Conservation (phyloP, 30 jellyfish, hydroid and myxozoan species). For the Phacellophora camtschatica region DNA sequence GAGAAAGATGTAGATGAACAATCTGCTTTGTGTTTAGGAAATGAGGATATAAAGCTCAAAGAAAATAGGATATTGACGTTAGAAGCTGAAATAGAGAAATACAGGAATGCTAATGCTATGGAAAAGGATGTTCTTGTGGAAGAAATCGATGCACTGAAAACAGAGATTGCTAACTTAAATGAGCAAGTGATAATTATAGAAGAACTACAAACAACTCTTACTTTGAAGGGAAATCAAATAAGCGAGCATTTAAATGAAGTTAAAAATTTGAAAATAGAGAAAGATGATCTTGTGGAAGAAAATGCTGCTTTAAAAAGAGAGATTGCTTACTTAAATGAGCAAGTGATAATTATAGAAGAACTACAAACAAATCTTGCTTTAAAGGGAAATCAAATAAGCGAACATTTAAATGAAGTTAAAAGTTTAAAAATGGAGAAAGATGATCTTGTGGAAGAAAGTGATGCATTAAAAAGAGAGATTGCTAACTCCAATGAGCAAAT, state of each 20-base stretch:
- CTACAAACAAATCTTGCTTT: background rate
- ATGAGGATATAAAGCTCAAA: background rate
- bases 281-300: background rate
- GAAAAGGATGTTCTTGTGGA: background rate
- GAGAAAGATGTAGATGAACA: slow-evolving; percentile 29
- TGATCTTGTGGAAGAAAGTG: background rate
- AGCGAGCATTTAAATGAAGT: background rate
- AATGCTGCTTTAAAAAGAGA: background rate
- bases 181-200: background rate
- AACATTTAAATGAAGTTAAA: background rate
- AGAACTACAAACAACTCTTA: background rate
- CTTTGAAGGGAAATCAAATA: background rate
- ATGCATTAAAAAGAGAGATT: background rate
- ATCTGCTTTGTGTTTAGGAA: background rate
- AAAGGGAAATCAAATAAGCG: background rate
- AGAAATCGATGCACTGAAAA: background rate
- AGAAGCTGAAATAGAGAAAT: background rate
- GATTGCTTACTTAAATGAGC: background rate
- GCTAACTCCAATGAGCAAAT: background rate
- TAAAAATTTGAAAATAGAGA: background rate
- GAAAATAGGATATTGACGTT: background rate
- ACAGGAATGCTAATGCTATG: background rate
- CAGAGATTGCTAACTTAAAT: background rate
- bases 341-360: background rate
- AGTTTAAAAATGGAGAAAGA: background rate